Percentiles rank a stretch among this genome's conserved stretches.
phyloP scores from a whole-genome alignment of 2,113 vertebrate species.

The Apodemus sylvaticus region DNA sequence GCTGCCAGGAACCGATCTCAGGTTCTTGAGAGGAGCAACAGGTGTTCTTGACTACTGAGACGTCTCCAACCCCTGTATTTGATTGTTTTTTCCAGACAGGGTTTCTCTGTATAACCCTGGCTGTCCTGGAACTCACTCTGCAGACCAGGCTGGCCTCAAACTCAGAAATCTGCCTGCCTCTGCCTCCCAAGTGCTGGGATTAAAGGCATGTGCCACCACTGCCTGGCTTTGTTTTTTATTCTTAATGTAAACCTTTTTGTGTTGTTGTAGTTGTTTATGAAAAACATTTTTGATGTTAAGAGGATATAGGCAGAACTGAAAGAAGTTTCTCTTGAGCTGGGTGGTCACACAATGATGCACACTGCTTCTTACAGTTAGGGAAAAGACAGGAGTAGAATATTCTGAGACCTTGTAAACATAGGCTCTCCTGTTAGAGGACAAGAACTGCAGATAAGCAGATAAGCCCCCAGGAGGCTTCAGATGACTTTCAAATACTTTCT shows the following conservation, averaged over 20 bases:
- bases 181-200: not conserved
- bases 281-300: not conserved
- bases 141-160: not conserved
- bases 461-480: not conserved
- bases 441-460: not conserved
- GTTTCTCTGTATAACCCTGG: not conserved
- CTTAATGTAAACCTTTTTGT: not conserved
- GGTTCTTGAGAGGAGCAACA: not conserved
- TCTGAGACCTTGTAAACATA: slow-evolving; percentile 25
- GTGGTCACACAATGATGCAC: not conserved
- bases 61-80: not conserved
- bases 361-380: not conserved
- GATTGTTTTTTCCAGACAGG: not conserved
- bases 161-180: not conserved
- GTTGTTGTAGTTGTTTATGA: not conserved
- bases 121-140: not conserved
- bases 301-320: slow-evolving; percentile 13
- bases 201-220: not conserved
- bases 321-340: not conserved
- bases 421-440: not conserved
- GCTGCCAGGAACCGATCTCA: not conserved
- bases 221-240: not conserved
- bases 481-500: not conserved
- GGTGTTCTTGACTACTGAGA: not conserved
- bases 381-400: not conserved